These are phyloP conservation scores for Tuberolachnus salignus DNA, from an alignment of 2,888 invertebrate species.

Conservation along the genomic window DNA sequence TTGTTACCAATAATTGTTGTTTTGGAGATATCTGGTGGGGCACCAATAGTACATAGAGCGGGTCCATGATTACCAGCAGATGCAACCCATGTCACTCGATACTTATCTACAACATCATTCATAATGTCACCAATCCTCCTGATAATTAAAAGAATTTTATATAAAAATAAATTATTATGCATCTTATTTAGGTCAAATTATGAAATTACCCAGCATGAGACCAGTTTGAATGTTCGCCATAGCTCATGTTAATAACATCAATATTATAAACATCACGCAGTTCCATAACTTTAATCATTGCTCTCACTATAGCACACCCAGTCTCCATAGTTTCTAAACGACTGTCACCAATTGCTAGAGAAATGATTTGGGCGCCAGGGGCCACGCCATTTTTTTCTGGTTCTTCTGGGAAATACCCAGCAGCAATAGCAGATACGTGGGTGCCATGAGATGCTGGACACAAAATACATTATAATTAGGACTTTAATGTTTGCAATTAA, in stretches of 20 bases:
- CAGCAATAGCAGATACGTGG: conserved; percentile 95
- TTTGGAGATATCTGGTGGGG: conserved; percentile 68
- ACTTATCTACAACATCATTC: conserved; percentile 86
- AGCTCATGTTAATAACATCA: conserved; percentile 97
- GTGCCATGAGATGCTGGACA: conserved; percentile 89
- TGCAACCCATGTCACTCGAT: conserved; percentile 89
- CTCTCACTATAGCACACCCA: conserved; percentile 87
- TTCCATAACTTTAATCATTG: conserved; percentile 84
- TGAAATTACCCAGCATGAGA: conserved; percentile 78
- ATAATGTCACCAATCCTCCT: conserved; percentile 86
- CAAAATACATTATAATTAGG: conserved; percentile 48
- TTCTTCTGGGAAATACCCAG: conserved; percentile 84
- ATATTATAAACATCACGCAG: conserved; percentile 67
- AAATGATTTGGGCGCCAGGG: conserved; percentile 93
- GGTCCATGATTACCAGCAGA: conserved; percentile 96
- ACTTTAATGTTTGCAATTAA: too few relatives aligned
- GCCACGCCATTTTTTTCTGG: conserved; percentile 93
- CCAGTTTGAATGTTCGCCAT: conserved; percentile 94
- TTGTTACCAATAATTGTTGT: conserved; percentile 78
- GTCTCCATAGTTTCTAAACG: conserved; percentile 96
- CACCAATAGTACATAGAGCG: conserved; percentile 87
- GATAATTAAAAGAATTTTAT: conserved; percentile 57
- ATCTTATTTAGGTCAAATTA: not conserved
- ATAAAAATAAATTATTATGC: not conserved
- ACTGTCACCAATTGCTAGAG: conserved; percentile 89